Base-by-base conservation (phyloP, 2,113 vertebrate genomes). In the Corydoras maculifer region DNA sequence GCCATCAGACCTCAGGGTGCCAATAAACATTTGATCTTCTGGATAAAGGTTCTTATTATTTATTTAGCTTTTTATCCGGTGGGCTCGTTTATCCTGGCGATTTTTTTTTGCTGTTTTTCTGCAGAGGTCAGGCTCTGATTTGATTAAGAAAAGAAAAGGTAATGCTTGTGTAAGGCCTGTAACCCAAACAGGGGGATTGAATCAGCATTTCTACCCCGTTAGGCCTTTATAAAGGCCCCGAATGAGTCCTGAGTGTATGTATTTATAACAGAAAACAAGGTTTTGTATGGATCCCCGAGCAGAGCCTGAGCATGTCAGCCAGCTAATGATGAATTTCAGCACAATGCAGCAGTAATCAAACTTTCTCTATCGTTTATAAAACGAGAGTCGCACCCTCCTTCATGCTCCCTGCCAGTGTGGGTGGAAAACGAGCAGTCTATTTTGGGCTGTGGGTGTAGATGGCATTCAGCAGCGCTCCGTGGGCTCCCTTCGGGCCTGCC, bases 21-120 rank as follows among this genome's bases (percentile, higher is more conserved):
- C 89, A 88, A 88, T 90, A 93, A 93, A 91, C 89, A 93, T 93
- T 91, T 91, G 89, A 90, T 90, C 90, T 83, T 75, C 80, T 72
- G 86, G 87, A 92, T 88, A 90, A 87, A 77, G 82, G 87, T 80
- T 58, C 50, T 70, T 76, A 65, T 86, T 82, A 79, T 82, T 88
- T 84, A 73, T 82, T 78, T 83, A 76, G 82, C 85, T 90, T 79
- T 89, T 91, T 90, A 87, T 85, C 86, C 57, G 10, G 3, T 32
- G 6, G n/a, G 13, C 15, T 13, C 49, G 8, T 54, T 6, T 65
- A 60, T 48, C 73, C 66, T 67, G 32, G 58, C 35, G 73, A 74
- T 18, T 83, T 61, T 80, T 78, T 78, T 82, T 83, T 25, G 18
- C 18, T 25, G 18, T 72, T 58, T 82, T 50, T 72, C 79, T 43